phyloP scores from a whole-genome alignment of 1,140 invertebrate genomes.

The Neotoxoptera formosana region DNA sequence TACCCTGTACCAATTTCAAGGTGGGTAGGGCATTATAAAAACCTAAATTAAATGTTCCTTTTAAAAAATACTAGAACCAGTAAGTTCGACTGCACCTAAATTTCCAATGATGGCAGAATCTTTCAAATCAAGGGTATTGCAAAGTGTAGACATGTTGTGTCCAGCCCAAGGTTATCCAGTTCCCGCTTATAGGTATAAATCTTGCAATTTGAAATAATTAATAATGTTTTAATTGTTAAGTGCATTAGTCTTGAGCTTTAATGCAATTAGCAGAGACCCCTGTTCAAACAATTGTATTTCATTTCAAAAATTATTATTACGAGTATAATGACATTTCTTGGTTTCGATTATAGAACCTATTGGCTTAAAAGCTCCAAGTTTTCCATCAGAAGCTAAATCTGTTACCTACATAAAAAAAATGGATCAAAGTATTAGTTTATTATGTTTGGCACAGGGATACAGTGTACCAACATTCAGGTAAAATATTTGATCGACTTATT shows the following conservation, averaged over 20 bases:
- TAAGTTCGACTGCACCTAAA: slow-evolving; percentile 71
- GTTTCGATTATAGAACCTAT: slow-evolving; percentile 67
- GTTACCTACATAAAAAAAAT: slow-evolving; percentile 61
- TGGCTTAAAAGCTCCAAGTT: slow-evolving; percentile 66
- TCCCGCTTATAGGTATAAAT: slow-evolving; percentile 72
- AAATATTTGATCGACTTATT: slow-evolving; percentile 60
- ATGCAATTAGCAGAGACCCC: not conserved
- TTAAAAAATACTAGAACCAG: slow-evolving; percentile 66
- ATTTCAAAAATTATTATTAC: not conserved
- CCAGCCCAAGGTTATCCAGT: slow-evolving; percentile 76
- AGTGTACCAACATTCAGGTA: slow-evolving; percentile 75
- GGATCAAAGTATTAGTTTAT: slow-evolving; percentile 64
- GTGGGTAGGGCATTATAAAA: slow-evolving; percentile 65
- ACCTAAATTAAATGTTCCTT: not conserved
- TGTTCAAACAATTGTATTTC: not conserved
- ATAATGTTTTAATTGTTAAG: not conserved
- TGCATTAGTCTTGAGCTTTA: not conserved
- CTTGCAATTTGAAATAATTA: not conserved
- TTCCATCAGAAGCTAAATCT: slow-evolving; percentile 65
- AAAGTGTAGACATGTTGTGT: slow-evolving; percentile 67
- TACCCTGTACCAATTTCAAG: slow-evolving; percentile 76
- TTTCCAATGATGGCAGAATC: slow-evolving; percentile 61
- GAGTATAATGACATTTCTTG: not conserved
- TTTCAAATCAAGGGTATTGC: slow-evolving; percentile 67
- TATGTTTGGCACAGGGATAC: slow-evolving; percentile 73